These are phyloP conservation scores for Odontesthes bonariensis DNA, from an alignment of 2,113 vertebrate species.

Conservation along the genomic window DNA sequence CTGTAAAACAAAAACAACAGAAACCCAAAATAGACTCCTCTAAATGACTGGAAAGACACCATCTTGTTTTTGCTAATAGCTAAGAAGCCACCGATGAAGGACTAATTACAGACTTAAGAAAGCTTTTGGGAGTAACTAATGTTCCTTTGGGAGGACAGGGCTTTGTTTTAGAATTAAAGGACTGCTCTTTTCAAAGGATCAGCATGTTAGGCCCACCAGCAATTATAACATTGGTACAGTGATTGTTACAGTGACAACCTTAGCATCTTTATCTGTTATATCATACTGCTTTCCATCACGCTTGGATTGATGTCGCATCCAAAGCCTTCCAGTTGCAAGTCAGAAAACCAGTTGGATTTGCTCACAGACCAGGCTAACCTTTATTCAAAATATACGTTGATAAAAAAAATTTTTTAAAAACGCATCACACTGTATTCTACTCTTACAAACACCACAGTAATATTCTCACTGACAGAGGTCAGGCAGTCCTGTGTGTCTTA, in stretches of 20 bases:
- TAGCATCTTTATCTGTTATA: neutral
- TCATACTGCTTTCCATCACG: too few species aligned
- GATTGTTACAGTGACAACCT: neutral
- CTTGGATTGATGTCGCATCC: neutral
- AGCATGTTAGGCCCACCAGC: conserved; percentile 1
- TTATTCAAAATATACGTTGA: neutral
- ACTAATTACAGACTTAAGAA: conserved; percentile 26
- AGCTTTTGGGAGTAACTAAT: conserved; percentile 12
- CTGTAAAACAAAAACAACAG: neutral
- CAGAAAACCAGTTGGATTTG: neutral
- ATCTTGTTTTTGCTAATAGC: conserved; percentile 29
- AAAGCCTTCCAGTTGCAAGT: too few species aligned
- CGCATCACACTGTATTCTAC: neutral
- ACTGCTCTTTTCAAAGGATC: conserved; percentile 8
- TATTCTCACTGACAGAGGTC: neutral
- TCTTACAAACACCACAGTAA: neutral
- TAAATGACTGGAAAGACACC: conserved; percentile 2
- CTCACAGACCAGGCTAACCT: neutral
- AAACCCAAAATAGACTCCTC: conserved; percentile 22
- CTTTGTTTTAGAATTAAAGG: neutral
- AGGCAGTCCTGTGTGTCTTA: neutral
- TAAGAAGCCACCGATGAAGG: conserved; percentile 18
- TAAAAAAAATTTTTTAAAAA: neutral
- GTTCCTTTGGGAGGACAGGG: conserved; percentile 17
- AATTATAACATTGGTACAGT: neutral